A percentile compares a stretch with the other conserved stretches of the same genome.
Evolutionary conservation across 1,140 invertebrate species (phyloP).

Genomic region (Drosophila prosaltans): DNA sequence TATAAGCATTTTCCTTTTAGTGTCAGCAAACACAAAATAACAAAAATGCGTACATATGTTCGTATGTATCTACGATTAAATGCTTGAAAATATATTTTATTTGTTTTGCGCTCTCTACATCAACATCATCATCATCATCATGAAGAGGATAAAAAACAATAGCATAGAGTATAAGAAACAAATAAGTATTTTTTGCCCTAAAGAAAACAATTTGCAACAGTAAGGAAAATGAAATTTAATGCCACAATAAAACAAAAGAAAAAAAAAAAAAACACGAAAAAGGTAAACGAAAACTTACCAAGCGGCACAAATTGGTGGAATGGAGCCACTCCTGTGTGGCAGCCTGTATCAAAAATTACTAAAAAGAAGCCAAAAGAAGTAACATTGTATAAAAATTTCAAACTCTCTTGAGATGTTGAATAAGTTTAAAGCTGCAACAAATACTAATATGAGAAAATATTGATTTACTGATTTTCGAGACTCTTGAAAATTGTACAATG

Average conservation of each 20-base stretch:
- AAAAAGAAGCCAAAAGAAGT: background rate
- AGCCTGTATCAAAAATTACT: background rate
- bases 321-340: too few relatives aligned
- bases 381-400: background rate
- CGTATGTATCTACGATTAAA: background rate
- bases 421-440: background rate
- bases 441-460: background rate
- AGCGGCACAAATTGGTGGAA: background rate
- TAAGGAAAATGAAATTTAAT: constrained; percentile 13
- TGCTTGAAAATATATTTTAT: background rate
- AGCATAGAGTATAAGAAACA: background rate
- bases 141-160: background rate
- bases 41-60: background rate
- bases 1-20: background rate
- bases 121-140: background rate
- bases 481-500: background rate
- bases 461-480: background rate
- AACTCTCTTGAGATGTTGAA: background rate
- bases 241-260: background rate
- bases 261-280: background rate
- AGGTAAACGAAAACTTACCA: background rate
- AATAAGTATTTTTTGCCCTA: background rate
- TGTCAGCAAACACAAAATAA: background rate
- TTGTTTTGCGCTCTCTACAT: background rate
- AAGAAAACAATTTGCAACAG: constrained; percentile 8